These are phyloP conservation scores for Onychostruthus taczanowskii DNA, from an alignment of 2,113 vertebrate genomes.

Conservation along the genomic window DNA sequence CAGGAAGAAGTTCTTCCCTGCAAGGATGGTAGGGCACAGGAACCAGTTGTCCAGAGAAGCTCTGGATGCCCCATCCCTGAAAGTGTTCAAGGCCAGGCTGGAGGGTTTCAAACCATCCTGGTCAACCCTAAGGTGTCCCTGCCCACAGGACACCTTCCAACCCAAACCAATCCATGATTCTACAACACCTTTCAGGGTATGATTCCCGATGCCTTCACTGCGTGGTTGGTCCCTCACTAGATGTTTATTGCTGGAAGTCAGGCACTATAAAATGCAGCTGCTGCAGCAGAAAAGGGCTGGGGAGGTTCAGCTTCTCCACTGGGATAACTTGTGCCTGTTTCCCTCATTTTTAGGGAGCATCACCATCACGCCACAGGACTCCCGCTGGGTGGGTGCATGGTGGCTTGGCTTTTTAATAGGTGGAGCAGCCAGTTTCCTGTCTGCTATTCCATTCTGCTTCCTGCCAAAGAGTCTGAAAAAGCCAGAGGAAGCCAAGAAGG, in stretches of 20 bases:
- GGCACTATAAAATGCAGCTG: background rate
- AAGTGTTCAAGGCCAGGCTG: background rate
- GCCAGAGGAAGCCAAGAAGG: conserved; percentile 7
- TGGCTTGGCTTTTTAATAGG: conserved; percentile 87
- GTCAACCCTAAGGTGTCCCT: background rate
- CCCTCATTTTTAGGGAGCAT: conserved; percentile 76
- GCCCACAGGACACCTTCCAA: background rate
- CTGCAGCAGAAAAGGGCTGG: background rate
- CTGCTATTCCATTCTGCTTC: conserved; percentile 89
- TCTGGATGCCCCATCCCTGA: background rate
- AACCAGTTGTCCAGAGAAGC: background rate
- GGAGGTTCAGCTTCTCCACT: background rate
- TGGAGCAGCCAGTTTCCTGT: conserved; percentile 68
- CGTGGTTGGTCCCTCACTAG: background rate
- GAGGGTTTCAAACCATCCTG: background rate
- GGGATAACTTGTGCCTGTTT: background rate
- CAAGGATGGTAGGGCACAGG: background rate
- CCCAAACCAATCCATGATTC: background rate
- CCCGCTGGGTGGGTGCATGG: conserved; percentile 96
- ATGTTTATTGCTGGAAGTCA: background rate
- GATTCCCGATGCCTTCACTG: background rate
- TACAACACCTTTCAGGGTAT: accelerated
- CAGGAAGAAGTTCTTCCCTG: background rate
- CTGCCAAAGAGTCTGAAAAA: conserved; percentile 78
- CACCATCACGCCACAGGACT: conserved; percentile 85